Percentiles rank a stretch among this genome's conserved stretches.
Evolutionary conservation across 2,113 vertebrate genomes (phyloP).

Genomic region (Lynx canadensis): DNA sequence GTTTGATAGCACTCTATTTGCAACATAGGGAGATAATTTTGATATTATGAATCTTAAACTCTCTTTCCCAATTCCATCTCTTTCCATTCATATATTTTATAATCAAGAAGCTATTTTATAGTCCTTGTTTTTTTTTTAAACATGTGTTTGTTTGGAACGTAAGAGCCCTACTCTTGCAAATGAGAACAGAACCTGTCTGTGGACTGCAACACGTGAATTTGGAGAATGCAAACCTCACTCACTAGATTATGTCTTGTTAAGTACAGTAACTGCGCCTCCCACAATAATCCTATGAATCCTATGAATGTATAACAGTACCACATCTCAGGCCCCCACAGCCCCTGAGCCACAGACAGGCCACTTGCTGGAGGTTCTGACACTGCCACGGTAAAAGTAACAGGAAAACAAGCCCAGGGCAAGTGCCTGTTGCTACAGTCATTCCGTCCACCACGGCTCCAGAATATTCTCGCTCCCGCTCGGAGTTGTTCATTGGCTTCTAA

Average conservation of each 20-base stretch:
- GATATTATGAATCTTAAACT: not conserved
- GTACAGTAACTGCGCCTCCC: not conserved
- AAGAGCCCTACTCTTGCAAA: not conserved
- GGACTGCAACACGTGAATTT: not conserved
- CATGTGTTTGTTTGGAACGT: not conserved
- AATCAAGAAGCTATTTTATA: not conserved
- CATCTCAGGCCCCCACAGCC: no score
- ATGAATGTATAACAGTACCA: not conserved
- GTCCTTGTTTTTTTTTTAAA: not conserved
- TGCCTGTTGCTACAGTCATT: not conserved
- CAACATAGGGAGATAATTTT: not conserved
- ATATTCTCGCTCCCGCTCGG: fast-evolving
- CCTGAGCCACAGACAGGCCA: fast-evolving
- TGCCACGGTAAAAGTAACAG: no score
- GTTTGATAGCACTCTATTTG: not conserved
- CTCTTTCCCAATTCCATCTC: not conserved
- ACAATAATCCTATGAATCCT: no score
- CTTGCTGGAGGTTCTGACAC: not conserved
- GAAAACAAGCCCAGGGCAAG: not conserved
- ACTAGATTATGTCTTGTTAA: not conserved
- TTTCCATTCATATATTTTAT: not conserved
- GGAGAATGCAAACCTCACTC: not conserved
- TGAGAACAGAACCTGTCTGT: not conserved
- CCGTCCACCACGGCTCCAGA: not conserved
- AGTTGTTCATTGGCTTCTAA: not conserved